A percentile compares a stretch with the other conserved stretches of the same genome.
These are phyloP conservation scores for Etheostoma nigrum DNA, from an alignment of 2,797 vertebrate genomes.

Conservation along the genomic window DNA sequence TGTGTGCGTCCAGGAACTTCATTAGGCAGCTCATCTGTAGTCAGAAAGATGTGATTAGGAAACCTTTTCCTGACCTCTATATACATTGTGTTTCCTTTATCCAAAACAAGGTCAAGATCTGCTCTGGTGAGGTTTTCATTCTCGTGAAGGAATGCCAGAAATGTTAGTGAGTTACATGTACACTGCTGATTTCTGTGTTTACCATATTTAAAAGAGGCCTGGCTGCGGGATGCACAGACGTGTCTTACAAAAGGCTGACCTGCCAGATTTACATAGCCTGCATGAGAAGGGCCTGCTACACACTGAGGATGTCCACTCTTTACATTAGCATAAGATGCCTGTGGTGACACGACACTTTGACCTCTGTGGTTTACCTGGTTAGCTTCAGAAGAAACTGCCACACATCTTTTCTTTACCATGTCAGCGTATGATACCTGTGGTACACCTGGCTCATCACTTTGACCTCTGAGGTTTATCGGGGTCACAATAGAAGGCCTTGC, in stretches of 20 bases:
- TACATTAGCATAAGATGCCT: no score
- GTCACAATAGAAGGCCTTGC: no score
- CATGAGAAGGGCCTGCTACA: background rate
- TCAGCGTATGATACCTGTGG: no score
- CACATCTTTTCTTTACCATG: no score
- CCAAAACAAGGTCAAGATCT: background rate
- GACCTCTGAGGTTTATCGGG: no score
- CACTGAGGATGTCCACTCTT: no score
- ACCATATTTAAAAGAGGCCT: background rate
- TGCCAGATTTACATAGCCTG: background rate
- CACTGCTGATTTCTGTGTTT: background rate
- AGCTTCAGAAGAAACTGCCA: no score
- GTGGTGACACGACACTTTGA: background rate
- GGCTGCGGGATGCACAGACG: background rate
- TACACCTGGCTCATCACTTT: no score
- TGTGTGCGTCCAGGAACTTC: background rate
- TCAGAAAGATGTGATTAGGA: background rate
- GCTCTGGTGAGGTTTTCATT: background rate
- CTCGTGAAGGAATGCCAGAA: conserved; percentile 5
- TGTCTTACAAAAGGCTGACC: background rate
- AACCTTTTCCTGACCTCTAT: background rate
- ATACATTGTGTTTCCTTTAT: no score
- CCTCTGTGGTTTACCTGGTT: background rate
- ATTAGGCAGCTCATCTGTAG: background rate
- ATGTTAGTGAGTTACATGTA: background rate